Percentiles rank a stretch among this genome's conserved stretches.
phyloP scores from a whole-genome alignment of 30 jellyfish, hydroid and myxozoan species.

The Mastigias papua region DNA sequence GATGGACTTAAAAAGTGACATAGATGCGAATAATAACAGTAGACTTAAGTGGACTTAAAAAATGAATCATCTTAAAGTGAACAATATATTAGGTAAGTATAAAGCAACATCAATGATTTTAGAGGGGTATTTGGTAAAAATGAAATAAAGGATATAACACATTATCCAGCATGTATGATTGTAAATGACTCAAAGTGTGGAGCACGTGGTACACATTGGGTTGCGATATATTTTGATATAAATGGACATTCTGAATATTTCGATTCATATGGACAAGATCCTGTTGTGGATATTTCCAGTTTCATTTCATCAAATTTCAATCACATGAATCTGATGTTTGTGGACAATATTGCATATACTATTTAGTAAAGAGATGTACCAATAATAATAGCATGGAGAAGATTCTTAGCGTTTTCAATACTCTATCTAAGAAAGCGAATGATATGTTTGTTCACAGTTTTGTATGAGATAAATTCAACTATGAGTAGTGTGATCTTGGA shows the following conservation, averaged over 20 bases:
- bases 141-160: background rate
- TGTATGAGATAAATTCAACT: background rate
- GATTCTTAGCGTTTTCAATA: background rate
- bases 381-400: background rate
- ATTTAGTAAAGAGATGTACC: background rate
- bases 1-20: background rate
- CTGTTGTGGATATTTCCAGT: background rate
- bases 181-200: background rate
- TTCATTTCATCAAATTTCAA: background rate
- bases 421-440: background rate
- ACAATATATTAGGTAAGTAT: background rate
- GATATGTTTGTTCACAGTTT: background rate
- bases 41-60: background rate
- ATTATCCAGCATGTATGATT: background rate
- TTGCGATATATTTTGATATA: background rate
- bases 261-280: background rate
- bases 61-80: background rate
- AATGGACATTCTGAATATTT: background rate
- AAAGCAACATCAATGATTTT: background rate
- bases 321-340: background rate
- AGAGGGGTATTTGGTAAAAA: background rate
- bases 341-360: background rate
- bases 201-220: background rate
- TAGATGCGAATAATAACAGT: background rate
- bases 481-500: no score